These are phyloP conservation scores for Mesitornis unicolor DNA, from an alignment of 2,113 vertebrate genomes.

Conservation along the genomic window DNA sequence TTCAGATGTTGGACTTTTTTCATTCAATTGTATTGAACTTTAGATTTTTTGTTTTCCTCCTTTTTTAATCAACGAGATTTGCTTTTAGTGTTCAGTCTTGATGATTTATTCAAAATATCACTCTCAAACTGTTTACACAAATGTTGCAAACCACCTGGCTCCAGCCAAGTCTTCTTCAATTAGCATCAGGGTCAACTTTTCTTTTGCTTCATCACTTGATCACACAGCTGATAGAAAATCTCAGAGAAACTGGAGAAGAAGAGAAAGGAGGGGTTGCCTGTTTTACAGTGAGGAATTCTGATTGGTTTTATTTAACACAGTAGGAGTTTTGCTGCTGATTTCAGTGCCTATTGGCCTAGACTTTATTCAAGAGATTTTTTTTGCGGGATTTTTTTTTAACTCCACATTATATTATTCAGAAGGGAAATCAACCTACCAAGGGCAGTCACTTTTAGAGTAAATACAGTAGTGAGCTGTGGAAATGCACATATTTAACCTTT, in stretches of 20 bases:
- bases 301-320: neutral
- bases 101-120: neutral
- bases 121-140: neutral
- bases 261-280: neutral
- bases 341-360: neutral
- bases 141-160: neutral
- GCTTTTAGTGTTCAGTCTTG: neutral
- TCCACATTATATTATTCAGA: neutral
- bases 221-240: neutral
- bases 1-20: neutral
- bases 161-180: neutral
- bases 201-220: neutral
- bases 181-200: neutral
- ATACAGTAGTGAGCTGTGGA: neutral
- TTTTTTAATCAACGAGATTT: neutral
- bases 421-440: neutral
- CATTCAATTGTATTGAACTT: neutral
- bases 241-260: neutral
- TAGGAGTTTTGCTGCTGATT: neutral
- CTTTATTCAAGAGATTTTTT: neutral
- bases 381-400: neutral
- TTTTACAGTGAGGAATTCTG: neutral
- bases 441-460: neutral
- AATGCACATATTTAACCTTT: neutral
- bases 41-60: neutral